Conservation (phyloP, 2,113 vertebrate genomes). For the Morone chrysops region DNA sequence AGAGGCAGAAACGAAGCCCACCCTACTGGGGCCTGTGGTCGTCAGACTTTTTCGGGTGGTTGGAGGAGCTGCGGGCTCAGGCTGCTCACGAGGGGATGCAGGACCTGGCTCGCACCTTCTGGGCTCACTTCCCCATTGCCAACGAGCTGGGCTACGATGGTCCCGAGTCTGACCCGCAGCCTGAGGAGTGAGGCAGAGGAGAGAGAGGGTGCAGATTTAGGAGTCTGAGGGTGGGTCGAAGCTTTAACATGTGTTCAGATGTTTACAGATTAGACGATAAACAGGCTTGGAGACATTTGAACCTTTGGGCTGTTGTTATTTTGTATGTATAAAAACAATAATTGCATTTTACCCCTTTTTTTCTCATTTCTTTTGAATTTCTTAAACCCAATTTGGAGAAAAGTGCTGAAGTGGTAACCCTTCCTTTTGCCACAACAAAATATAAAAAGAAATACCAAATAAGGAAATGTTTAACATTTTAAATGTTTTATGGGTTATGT, state of each 20-base stretch:
- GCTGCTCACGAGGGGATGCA: constrained; percentile 63
- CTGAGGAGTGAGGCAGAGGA: constrained; percentile 32
- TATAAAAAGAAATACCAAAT: background rate
- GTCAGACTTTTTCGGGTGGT: constrained; percentile 80
- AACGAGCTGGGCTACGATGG: constrained; percentile 73
- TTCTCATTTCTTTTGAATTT: background rate
- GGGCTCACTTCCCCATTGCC: constrained; percentile 81
- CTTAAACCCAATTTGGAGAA: background rate
- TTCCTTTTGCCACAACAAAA: background rate
- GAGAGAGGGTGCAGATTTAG: background rate
- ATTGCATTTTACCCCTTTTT: background rate
- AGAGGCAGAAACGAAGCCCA: constrained; percentile 57
- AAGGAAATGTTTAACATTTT: background rate
- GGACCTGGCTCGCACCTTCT: constrained; percentile 80
- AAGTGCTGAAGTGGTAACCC: background rate
- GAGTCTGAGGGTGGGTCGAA: background rate
- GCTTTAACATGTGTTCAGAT: background rate
- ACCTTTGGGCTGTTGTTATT: background rate
- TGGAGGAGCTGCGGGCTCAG: constrained; percentile 76
- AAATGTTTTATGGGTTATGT: background rate
- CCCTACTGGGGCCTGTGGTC: constrained; percentile 81
- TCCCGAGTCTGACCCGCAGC: constrained; percentile 42
- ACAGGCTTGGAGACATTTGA: background rate
- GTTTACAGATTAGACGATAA: background rate
- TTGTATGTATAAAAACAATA: background rate